Evolutionary conservation across 2,797 vertebrate genomes (phyloP), one percentile per base, ranked within the genome.

Genomic region (Girardinus metallicus): DNA sequence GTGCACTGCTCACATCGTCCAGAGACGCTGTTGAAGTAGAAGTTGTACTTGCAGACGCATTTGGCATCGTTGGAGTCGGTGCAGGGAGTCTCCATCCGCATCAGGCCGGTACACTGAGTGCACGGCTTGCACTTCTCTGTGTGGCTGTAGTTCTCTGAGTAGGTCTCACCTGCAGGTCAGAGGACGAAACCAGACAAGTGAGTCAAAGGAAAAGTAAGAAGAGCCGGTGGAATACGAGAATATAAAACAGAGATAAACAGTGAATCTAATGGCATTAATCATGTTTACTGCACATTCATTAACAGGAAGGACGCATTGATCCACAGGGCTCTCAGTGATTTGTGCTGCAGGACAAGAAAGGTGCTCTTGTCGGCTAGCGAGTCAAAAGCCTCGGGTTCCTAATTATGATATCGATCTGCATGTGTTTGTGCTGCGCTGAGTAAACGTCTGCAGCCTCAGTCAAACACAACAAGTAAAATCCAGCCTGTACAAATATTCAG

Each of bases 11-110:
- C 86, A 73, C 98, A 99, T 51, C 2, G 36, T 8, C 88, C 94
- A 0, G 90, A 93, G 0, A 78, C 0, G 0, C 75, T 41, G 0
- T 90, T 83, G 85, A 96, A 93, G 95, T 95, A 99, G 89, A 92
- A 98, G 18, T 96, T 96, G 1, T 99, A 98, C 93, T 96, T 93
- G 44, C 98, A 99, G 79, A 94, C 91, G 75, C 98, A 99, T 18
- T 95, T 88, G 7, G 98, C 97, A 10, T 99, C 96, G 29, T 97
- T 98, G 0, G 97, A 97, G 94, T 99, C 98, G 15, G 98, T 98
- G 87, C 98, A 99, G 0, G 98, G 98, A 0, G 97, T 97, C 0
- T 91, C 90, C 97, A 99, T 97, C 70, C 97, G 96, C 95, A 97
- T 97, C 90, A 98, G 94, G 47, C 97, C 97, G 31, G 91, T 89